Evolutionary conservation across 1,140 invertebrate genomes (phyloP).

Genomic region (Microvelia longipes): DNA sequence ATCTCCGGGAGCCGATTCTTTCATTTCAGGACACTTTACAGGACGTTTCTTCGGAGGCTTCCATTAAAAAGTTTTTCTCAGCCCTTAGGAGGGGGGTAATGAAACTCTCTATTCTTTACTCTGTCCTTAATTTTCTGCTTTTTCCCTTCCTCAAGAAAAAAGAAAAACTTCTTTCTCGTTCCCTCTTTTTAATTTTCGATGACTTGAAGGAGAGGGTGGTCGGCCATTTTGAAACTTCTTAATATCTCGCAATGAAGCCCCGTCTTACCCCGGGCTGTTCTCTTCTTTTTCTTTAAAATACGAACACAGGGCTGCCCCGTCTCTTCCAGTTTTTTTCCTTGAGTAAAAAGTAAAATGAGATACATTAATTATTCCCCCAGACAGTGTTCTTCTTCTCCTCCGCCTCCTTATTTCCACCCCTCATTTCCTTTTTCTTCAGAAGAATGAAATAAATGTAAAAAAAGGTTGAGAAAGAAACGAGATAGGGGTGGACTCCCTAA

Average conservation of each 20-base stretch:
- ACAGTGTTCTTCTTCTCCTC: neutral
- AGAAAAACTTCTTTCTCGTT: slow-evolving; percentile 11
- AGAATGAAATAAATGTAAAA: neutral
- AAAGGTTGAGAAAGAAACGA: too few relatives aligned
- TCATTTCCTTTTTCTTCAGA: neutral
- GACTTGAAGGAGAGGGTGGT: slow-evolving; percentile 10
- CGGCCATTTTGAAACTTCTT: slow-evolving; percentile 25
- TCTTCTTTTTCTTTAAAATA: too few relatives aligned
- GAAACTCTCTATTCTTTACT: slow-evolving; percentile 2
- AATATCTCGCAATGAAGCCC: slow-evolving; percentile 16
- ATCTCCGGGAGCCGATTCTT: slow-evolving; percentile 4
- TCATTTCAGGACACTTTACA: neutral
- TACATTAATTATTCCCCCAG: slow-evolving; percentile 23
- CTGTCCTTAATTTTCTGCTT: neutral
- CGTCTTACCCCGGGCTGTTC: too few relatives aligned
- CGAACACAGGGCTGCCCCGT: too few relatives aligned
- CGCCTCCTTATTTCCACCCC: neutral
- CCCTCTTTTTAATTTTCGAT: slow-evolving; percentile 23
- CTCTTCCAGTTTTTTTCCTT: too few relatives aligned
- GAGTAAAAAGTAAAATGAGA: slow-evolving; percentile 24
- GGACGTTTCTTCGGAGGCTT: neutral
- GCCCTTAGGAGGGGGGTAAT: neutral
- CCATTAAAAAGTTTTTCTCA: slow-evolving; percentile 6
- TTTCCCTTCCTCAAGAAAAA: neutral
- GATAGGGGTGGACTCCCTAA: neutral